Percentiles rank a stretch among this genome's conserved stretches.
phyloP scores from a whole-genome alignment of 2,113 vertebrate species.

The Nannobrachium achirus region DNA sequence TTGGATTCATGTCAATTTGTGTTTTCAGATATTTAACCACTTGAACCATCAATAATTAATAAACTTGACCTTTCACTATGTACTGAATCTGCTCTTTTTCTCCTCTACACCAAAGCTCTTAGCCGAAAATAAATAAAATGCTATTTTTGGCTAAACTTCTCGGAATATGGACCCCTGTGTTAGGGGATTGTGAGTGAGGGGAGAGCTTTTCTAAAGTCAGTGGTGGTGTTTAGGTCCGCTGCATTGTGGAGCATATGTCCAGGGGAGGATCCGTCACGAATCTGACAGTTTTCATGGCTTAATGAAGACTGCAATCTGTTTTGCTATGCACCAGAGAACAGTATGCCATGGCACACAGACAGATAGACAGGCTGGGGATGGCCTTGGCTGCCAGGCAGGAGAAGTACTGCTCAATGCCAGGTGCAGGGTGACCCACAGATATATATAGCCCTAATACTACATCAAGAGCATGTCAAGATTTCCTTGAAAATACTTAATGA shows the following conservation, averaged over 20 bases:
- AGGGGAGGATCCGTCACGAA: slow-evolving; percentile 59
- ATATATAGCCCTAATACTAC: not conserved
- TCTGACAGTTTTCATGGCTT: slow-evolving; percentile 60
- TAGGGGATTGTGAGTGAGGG: slow-evolving; percentile 16
- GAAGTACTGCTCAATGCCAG: not conserved
- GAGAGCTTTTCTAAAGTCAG: slow-evolving; percentile 34
- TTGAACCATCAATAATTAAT: no score
- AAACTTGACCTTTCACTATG: no score
- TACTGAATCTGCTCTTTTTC: no score
- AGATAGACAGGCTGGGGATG: not conserved
- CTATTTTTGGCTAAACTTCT: no score
- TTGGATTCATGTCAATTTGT: no score
- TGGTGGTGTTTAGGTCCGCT: slow-evolving; percentile 36
- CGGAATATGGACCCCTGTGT: no score
- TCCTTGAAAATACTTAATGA: not conserved
- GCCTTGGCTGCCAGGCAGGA: not conserved
- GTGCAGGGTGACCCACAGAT: slow-evolving; percentile 6
- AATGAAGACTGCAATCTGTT: slow-evolving; percentile 70
- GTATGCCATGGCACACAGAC: slow-evolving; percentile 24
- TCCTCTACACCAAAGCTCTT: no score
- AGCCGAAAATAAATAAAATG: no score
- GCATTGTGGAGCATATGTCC: slow-evolving; percentile 52
- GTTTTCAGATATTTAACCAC: no score
- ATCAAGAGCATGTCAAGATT: not conserved
- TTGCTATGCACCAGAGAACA: slow-evolving; percentile 41